phyloP scores from a whole-genome alignment of 2,797 vertebrate species.

The Liparis tanakae region DNA sequence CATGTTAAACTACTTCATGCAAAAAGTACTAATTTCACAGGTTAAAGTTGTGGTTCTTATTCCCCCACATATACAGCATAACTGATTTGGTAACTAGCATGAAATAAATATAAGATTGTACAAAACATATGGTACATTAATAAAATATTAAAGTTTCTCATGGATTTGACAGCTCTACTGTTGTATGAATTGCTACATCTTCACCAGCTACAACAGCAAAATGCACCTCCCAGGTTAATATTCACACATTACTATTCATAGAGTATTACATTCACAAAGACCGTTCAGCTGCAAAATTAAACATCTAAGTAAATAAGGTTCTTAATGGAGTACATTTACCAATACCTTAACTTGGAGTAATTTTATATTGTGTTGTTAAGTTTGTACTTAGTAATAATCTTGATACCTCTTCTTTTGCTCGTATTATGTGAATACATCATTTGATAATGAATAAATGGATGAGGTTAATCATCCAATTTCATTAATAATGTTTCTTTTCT shows the following conservation, averaged over 20 bases:
- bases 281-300: background rate
- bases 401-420: background rate
- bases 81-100: background rate
- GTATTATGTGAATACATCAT: background rate
- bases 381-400: background rate
- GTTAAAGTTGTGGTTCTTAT: background rate
- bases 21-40: background rate
- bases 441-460: no score
- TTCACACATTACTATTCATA: background rate
- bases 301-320: background rate
- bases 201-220: background rate
- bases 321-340: background rate
- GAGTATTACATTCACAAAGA: background rate
- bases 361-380: background rate
- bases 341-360: background rate
- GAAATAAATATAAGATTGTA: background rate
- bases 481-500: constrained; percentile 3
- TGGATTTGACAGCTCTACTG: background rate
- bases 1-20: background rate
- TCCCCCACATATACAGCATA: background rate
- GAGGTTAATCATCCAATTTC: no score
- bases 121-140: background rate
- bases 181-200: background rate
- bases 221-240: background rate
- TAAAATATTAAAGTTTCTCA: background rate